Evolutionary conservation across 2,113 vertebrate genomes (phyloP), one percentile per base, ranked within the genome.

Genomic region (Desmodus rotundus): DNA sequence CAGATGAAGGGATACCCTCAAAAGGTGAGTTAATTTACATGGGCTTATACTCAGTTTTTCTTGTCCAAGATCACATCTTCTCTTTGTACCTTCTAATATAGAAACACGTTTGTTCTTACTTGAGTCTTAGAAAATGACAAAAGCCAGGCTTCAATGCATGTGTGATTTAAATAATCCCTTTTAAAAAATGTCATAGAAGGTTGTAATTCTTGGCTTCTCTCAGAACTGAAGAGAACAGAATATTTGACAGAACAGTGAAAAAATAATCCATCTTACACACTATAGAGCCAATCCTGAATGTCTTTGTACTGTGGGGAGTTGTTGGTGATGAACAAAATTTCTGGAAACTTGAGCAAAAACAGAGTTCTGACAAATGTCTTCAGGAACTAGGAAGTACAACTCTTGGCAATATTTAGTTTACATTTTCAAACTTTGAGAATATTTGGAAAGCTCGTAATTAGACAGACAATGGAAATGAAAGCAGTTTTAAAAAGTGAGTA

Each of bases 1-100:
- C 28, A 82, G 94, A 88, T 76, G 45, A 94, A 97, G 92, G 17
- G 41, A 92, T 56, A 58, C 20, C 45, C 68, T 93, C 45, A 36
- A 93, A 92, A 24, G 65, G 67, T 47, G 78, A 91, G 85, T 91
- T 92, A 94, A 96, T 97, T 89, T 95, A 91, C 76, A 87, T 41
- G 67, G 26, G 7, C 6, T 7, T 91, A 4, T 58, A 47, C 31
- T 78, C 36, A 94, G 31, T 81, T 74, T 95, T 76, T 63, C n/a
- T 81, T 87, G 24, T 83, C 76, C 12, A 85, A 31, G 52, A 91
- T 94, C 74, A 87, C 19, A 92, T 58, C 67, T 47, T 84, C 31
- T 80, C n/a, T 89, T 67, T 47, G 19, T 22, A 56, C 7, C 26
- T 70, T 89, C 56, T 94, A 58, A 84, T 80, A 45, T 87, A 67